phyloP scores from a whole-genome alignment of 1,140 invertebrate genomes.

The Triops longicaudatus region DNA sequence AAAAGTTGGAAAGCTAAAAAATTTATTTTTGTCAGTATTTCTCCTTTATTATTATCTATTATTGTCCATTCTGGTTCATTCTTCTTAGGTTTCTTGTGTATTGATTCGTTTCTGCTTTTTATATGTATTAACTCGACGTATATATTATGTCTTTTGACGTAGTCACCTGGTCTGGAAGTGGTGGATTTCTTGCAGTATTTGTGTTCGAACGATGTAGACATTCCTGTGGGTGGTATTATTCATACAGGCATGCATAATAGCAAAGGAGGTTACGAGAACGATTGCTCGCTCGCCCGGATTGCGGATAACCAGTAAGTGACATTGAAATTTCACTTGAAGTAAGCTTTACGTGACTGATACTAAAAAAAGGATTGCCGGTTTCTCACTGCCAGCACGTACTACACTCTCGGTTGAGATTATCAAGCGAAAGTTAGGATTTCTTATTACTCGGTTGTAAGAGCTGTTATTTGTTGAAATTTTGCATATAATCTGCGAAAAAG shows the following conservation, averaged over 20 bases:
- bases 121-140: background rate
- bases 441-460: no score
- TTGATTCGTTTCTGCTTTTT: conserved; percentile 5
- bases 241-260: conserved; percentile 98
- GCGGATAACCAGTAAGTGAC: conserved; percentile 75
- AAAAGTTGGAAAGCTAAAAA: no score
- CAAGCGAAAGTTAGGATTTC: no score
- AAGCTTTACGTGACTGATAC: no score
- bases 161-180: conserved; percentile 78
- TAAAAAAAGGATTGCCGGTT: no score
- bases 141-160: conserved; percentile 34
- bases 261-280: conserved; percentile 93
- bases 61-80: conserved; percentile 24
- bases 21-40: no score
- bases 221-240: conserved; percentile 86
- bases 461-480: no score
- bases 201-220: conserved; percentile 94
- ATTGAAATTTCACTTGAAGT: no score
- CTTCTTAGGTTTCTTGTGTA: conserved; percentile 22
- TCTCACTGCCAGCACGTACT: no score
- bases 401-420: no score
- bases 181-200: conserved; percentile 84
- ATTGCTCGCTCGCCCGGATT: conserved; percentile 86
- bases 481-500: no score
- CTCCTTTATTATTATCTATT: no score